Base-by-base conservation (phyloP, 1,140 invertebrate genomes). In the Uloborus diversus region DNA sequence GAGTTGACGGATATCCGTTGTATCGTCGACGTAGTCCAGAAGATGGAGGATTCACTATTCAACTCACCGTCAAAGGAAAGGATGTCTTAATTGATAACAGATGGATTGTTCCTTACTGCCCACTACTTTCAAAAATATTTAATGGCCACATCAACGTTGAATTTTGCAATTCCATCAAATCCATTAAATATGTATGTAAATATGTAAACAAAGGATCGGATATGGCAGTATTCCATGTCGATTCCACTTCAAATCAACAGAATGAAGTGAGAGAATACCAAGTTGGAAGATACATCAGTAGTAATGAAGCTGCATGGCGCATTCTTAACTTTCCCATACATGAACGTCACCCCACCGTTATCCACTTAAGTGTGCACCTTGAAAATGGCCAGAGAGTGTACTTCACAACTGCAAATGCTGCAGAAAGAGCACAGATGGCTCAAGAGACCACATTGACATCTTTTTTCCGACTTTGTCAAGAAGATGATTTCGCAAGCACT, bases 61-160 rank as follows among this genome's bases (percentile, higher is more conserved):
- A 33, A 28, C 27, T 68, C 30, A 33, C 30, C 42, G 33, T 68
- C n/a, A 33, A 7, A 14, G 71, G 32, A 35, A 82, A 47, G 59
- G 23, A 14, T 53, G 23, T 53, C 23, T 14, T 82, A 32, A 83
- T 89, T 35, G 87, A 89, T 82, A 90, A 89, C 81, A 64, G 85
- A 42, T 90, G 87, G 87, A 83, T 90, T 69, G 88, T 89, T 33
- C 89, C 88, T 68, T 90, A 90, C 85, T 88, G 86, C 79, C 86
- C 88, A 20, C 73, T 89, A 4, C 84, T 90, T 13, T 86, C 82
- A 4, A 86, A 87, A 84, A 88, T 83, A 64, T 90, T 86, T 80
- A 85, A 89, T 70, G 84, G 86, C 49, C 88, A 89, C 81, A 85
- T 87, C 35, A 89, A 89, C 81, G 86, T 89, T 17, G 87, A 89